Evolutionary conservation across 2,113 vertebrate species (phyloP).

Genomic region (Podarcis cretensis): DNA sequence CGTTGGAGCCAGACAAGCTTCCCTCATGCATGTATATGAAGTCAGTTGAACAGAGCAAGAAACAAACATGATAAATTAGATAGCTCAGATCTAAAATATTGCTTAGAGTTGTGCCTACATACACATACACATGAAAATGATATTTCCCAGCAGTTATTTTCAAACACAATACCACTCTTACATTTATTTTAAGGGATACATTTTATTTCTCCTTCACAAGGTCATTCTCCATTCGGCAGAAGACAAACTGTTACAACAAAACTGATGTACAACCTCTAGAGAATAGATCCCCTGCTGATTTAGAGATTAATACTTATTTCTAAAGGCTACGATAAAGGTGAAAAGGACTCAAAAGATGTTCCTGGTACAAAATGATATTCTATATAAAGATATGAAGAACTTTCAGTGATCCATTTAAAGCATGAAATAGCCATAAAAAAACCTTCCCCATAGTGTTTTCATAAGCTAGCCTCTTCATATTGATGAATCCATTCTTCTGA

Average conservation of each 20-base stretch:
- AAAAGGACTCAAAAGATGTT: not conserved
- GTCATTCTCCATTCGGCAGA: not conserved
- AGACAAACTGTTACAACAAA: not conserved
- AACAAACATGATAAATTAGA: not conserved
- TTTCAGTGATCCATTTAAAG: not conserved
- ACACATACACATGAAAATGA: fast-evolving
- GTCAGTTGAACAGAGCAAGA: not conserved
- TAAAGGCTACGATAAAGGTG: not conserved
- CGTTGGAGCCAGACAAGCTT: not conserved
- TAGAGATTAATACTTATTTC: slow-evolving; percentile 1
- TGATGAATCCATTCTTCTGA: not conserved
- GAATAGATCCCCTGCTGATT: slow-evolving; percentile 14
- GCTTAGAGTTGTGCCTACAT: not conserved
- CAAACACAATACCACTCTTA: not conserved
- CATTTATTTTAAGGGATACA: not conserved
- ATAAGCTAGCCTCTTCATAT: not conserved
- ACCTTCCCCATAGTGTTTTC: not conserved
- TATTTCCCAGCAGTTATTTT: not conserved
- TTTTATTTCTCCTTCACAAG: not conserved
- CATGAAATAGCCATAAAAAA: not conserved
- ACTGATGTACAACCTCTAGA: not conserved
- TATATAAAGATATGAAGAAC: not conserved
- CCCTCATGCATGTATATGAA: not conserved
- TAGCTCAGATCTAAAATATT: not conserved
- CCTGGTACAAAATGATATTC: not conserved